These are phyloP conservation scores for Eleutherodactylus coqui DNA, from an alignment of 2,797 vertebrate species.

Conservation along the genomic window DNA sequence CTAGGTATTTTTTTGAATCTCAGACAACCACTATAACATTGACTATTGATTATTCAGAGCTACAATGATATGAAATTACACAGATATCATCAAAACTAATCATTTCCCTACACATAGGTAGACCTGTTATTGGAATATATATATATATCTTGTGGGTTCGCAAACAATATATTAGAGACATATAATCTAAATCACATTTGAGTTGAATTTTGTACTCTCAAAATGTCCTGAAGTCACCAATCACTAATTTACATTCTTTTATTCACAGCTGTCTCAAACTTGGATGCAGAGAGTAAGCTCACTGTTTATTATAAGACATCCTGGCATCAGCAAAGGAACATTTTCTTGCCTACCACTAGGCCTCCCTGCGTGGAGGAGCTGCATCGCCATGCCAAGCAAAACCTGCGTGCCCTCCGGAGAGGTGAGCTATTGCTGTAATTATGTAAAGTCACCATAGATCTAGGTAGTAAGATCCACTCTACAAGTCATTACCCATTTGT, in stretches of 20 bases:
- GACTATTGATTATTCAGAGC: background rate
- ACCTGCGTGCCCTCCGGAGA: slow-evolving; percentile 83
- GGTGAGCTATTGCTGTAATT: slow-evolving; percentile 73
- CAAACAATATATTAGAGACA: background rate
- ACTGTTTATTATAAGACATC: slow-evolving; percentile 85
- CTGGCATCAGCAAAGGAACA: slow-evolving; percentile 91
- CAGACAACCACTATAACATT: background rate
- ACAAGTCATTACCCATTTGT: no score
- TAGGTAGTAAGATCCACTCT: background rate
- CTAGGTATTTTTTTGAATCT: no score
- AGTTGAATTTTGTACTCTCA: background rate
- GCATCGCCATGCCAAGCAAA: slow-evolving; percentile 86
- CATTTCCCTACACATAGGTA: background rate
- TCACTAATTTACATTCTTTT: background rate
- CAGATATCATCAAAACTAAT: background rate
- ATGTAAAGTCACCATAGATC: background rate
- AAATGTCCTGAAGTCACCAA: background rate
- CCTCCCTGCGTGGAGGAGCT: slow-evolving; percentile 91
- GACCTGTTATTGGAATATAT: background rate
- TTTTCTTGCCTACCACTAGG: slow-evolving; percentile 86
- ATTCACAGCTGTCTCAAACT: slow-evolving; percentile 88
- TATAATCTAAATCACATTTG: background rate
- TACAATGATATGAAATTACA: background rate
- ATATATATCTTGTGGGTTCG: background rate
- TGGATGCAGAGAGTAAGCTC: slow-evolving; percentile 95